Conservation (phyloP, 2,888 invertebrate genomes). For the Trichopria drosophilae region DNA sequence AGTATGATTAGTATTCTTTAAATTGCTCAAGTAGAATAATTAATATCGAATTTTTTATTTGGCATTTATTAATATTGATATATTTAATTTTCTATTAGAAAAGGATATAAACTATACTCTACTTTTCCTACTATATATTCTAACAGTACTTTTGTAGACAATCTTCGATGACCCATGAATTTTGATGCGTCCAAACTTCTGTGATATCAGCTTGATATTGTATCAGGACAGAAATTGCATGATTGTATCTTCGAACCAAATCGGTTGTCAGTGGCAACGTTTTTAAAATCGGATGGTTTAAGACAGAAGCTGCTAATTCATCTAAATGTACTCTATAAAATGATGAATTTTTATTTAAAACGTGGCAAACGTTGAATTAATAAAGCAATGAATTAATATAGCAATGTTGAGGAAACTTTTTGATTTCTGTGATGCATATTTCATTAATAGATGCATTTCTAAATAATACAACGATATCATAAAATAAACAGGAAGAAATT, state of each 20-base stretch:
- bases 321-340: constrained; percentile 73
- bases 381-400: too few relatives aligned
- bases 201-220: constrained; percentile 81
- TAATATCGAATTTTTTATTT: not conserved
- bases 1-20: too few relatives aligned
- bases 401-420: too few relatives aligned
- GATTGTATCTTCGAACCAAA: constrained; percentile 73
- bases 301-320: constrained; percentile 78
- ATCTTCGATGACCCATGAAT: constrained; percentile 59
- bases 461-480: too few relatives aligned
- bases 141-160: constrained; percentile 46
- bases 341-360: constrained; percentile 19
- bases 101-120: too few relatives aligned
- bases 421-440: too few relatives aligned
- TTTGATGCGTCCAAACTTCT: constrained; percentile 83
- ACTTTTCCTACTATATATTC: too few relatives aligned
- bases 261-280: constrained; percentile 74
- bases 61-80: not conserved
- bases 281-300: constrained; percentile 74
- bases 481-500: too few relatives aligned
- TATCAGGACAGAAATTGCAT: constrained; percentile 72
- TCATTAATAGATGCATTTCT: not conserved
- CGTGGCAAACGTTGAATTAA: too few relatives aligned
- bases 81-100: too few relatives aligned
- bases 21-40: too few relatives aligned